Percentiles rank a stretch among this genome's conserved stretches.
phyloP scores from a whole-genome alignment of 2,797 vertebrate genomes.

The Liparis tanakae region DNA sequence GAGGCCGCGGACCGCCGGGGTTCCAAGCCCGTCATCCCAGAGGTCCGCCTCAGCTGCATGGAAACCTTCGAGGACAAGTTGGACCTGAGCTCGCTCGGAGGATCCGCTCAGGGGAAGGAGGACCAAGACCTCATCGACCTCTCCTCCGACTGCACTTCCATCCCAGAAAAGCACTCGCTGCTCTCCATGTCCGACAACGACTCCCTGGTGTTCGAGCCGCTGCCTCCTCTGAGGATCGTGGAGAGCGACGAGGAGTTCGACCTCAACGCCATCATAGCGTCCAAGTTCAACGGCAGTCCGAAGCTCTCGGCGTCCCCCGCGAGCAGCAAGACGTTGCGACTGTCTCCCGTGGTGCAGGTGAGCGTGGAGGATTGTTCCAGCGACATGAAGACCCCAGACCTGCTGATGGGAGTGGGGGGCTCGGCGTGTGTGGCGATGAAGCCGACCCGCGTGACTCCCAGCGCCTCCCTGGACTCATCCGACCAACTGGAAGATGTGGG shows the following conservation, averaged over 20 bases:
- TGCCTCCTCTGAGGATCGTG: slow-evolving; percentile 95
- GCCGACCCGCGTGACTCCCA: slow-evolving; percentile 63
- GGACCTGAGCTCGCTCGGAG: slow-evolving; percentile 78
- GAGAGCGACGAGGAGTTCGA: slow-evolving; percentile 98
- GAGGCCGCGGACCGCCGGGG: slow-evolving; percentile 67
- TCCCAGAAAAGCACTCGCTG: slow-evolving; percentile 93
- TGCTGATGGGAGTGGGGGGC: slow-evolving; percentile 57
- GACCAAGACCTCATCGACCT: slow-evolving; percentile 96
- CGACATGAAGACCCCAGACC: slow-evolving; percentile 77
- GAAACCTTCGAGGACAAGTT: slow-evolving; percentile 92
- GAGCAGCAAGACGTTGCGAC: slow-evolving; percentile 85
- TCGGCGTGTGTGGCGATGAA: slow-evolving; percentile 62
- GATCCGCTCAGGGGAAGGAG: slow-evolving; percentile 82
- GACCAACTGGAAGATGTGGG: slow-evolving; percentile 73
- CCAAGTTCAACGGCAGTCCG: slow-evolving; percentile 74
- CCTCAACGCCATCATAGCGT: slow-evolving; percentile 66
- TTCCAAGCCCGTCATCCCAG: slow-evolving; percentile 92
- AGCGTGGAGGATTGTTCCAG: slow-evolving; percentile 92
- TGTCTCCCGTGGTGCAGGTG: slow-evolving; percentile 90
- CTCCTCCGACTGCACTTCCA: slow-evolving; percentile 95
- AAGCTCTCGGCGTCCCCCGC: slow-evolving; percentile 80
- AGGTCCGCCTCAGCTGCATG: slow-evolving; percentile 97
- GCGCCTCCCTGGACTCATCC: slow-evolving; percentile 73
- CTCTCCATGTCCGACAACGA: slow-evolving; percentile 96
- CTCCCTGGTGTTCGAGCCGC: slow-evolving; percentile 94